Base-by-base conservation (phyloP, 2,888 invertebrate genomes). In the Bugula neritina region DNA sequence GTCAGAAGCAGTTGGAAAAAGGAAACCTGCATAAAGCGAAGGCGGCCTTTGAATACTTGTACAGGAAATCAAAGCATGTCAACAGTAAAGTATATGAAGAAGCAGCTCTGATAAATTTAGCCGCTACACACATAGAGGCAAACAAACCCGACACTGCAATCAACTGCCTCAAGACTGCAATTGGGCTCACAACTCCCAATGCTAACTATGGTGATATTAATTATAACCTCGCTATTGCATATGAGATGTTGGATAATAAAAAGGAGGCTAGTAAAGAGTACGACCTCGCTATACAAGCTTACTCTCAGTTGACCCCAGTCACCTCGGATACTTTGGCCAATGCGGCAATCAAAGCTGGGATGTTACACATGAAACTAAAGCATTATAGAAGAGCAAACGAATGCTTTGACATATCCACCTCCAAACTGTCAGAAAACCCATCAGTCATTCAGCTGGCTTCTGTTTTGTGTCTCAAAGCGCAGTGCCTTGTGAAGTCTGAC, bases 191-290 rank as follows among this genome's bases (percentile, higher is more conserved):
- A 2, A 10, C 10, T 13, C 31, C 27, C 31, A 63, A 63, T 5
- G 27, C 63, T 17, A 63, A 63, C 63, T 27, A 79, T 74, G 80
- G 79, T 0, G 82, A 81, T 74, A 74, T 82, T 13, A 80, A 76
- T 73, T 81, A 78, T 72, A 82, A 81, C 74, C 77, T 78, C 69
- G 82, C 77, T 29, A 74, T 81, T 25, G 81, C 77, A 1, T 77
- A 78, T 75, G 80, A 81, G 73, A 73, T 74, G 21, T 71, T 77
- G 23, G 72, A 73, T 3, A 75, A 77, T 34, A 34, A 54, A 1
- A 71, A 69, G 34, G 77, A 79, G 35, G 78, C 80, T 17, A 74
- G 77, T 17, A 72, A 76, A 25, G 74, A 77, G 73, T 78, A 77
- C 74, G 75, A 63, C 3, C 31, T 31, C 13, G 63, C 63, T 13